Base-by-base conservation (phyloP, 2,113 vertebrate genomes). In the Cynocephalus volans region DNA sequence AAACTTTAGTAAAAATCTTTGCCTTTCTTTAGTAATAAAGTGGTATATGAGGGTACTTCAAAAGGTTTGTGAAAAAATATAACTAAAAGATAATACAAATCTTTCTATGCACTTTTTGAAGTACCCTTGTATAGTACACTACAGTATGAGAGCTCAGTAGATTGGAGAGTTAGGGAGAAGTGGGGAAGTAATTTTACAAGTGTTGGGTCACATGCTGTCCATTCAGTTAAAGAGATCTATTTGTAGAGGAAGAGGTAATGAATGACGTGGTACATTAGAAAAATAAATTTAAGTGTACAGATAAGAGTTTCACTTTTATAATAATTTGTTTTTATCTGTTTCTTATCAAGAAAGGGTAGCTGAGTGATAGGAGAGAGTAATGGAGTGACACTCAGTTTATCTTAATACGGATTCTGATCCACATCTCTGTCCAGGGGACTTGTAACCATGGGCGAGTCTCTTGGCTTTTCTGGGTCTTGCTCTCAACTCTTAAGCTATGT, bases 281-380 rank as follows among this genome's bases (percentile, higher is more conserved):
- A 81, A 67, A 54, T 19, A 36, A 41, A 31, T 28, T 21, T 48
- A 28, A 70, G 48, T 31, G 52, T 67, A 48, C 60, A 84, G 64
- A 80, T 58, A 54, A 75, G 72, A 84, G 62, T 64, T 62, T 82
- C 45, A 54, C 87, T 96, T 91, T 84, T 54, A 23, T 52, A 21
- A 3, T 41, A 7, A 7, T 65, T 62, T 52, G 28, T 76, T 93
- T 91, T 81, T 90, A 56, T 82, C 56, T 95, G 62, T 75, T 69
- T 79, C 88, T 91, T 65, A 6, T 54, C 87, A 89, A 65, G 77
- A 88, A 58, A 41, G 86, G 60, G 36, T 48, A 52, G 62, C 52
- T 54, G 62, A 86, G 14, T 69, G 31, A 24, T 62, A 52, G 60
- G 65, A 52, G 52, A 54, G 67, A 8, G 13, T 48, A 23, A 11